Evolutionary conservation across 2,797 vertebrate genomes (phyloP), one percentile per base, ranked within the genome.

Genomic region (Catharus ustulatus): DNA sequence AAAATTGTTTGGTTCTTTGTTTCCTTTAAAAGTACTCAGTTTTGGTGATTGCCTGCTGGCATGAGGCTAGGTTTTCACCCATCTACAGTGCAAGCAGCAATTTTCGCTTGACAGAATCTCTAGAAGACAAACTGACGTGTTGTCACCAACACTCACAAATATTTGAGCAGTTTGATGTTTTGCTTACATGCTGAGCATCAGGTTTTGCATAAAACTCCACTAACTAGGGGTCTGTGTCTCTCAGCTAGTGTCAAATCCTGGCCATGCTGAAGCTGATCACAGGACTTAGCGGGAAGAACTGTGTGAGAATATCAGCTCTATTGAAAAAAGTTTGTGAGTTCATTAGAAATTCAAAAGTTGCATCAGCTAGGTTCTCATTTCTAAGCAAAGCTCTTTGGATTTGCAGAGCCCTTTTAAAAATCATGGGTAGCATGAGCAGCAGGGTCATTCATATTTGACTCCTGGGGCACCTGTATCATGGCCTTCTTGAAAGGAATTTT

Each of bases 111-210:
- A 83, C 64, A 84, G 52, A 77, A 68, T 75, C 59, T 80, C 71
- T 74, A 40, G 54, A 89, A 92, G 62, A 43, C 17, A 78, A 81
- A 40, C 40, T 94, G 91, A 63, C 46, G 6, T 55, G 34, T 83
- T 95, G 81, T 91, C 83, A 88, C 54, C 84, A 86, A 81, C 32
- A 36, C 40, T 83, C 57, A 73, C 71, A 90, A 86, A 75, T 91
- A 73, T 91, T 89, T 93, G 73, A 88, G 48, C 23, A 42, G 46
- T 68, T 92, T 75, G 42, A n/a, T 75, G 30, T 72, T 89, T 87
- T 77, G 62, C n/a, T 88, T 91, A 48, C 34, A n/a, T 69, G 57
- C 46, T 77, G 40, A 67, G 71, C 72, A 83, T 72, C 48, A n/a
- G 29, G 12, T 85, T 95, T 91, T 78, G 34, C 24, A 27, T 72